Evolutionary conservation across 2,113 vertebrate species (phyloP), one percentile per base, ranked within the genome.

Genomic region (Hiodon tergisus): DNA sequence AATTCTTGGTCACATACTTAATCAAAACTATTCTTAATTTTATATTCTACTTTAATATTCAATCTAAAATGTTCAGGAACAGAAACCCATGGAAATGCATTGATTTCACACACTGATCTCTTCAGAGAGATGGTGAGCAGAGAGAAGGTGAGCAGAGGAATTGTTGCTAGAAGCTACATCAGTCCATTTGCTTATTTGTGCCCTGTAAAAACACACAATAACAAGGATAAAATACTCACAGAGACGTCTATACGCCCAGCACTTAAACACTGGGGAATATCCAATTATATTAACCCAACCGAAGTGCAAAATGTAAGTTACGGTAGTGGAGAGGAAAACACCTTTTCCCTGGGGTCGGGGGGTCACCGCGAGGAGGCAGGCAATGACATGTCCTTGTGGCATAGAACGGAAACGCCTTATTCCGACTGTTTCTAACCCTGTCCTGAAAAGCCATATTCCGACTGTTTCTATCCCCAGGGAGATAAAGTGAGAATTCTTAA

Each of bases 281-380:
- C 86, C 87, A 90, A 88, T 90, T 89, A 89, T 87, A 85, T 80
- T 10, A 58, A 74, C 76, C 81, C 71, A 79, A 72, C 74, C 76
- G 69, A 68, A 73, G 72, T 75, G 72, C 52, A 73, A 59, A 69
- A 71, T 80, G 84, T 80, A 89, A 83, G 83, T 85, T 83, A 82
- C 67, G 57, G 68, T 7, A 3, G 68, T n/a, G 10, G 73, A 79
- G 76, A 53, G 75, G 73, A 66, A 62, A 61, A 76, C 76, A 78
- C 52, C 14, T 83, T 83, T 85, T 80, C 88, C 86, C 87, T 80
- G 70, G 86, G 88, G 88, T 85, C 84, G 81, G 59, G 71, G 10
- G 67, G 59, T 81, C 81, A 77, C 77, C 65, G 70, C 83, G 80
- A 72, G 54, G 48, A 77, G 83, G 76, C 86, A 86, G 78, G 86